These are phyloP conservation scores for Fratercula arctica DNA, from an alignment of 2,797 vertebrate species.

Conservation along the genomic window DNA sequence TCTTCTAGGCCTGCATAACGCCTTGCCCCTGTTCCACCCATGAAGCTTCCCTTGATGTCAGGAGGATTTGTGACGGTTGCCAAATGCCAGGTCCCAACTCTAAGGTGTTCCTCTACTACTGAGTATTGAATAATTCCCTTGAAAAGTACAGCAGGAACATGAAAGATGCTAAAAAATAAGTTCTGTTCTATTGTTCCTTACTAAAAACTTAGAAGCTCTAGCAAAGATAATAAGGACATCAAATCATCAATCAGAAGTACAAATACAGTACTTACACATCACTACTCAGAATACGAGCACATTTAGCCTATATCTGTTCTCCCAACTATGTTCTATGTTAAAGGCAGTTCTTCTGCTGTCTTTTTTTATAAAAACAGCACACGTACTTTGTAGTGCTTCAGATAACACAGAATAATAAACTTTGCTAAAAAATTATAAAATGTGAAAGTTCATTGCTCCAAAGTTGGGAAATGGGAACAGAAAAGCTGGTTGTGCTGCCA, in stretches of 20 bases:
- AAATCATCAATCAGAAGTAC: neutral
- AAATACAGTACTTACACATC: neutral
- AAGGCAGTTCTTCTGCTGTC: neutral
- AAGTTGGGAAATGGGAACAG: neutral
- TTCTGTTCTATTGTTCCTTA: neutral
- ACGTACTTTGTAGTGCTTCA: neutral
- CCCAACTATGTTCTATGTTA: neutral
- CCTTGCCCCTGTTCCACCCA: neutral
- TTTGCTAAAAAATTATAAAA: neutral
- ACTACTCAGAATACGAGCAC: neutral
- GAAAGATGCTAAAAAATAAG: neutral
- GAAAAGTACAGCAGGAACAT: neutral
- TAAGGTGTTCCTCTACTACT: neutral
- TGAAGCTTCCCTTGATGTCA: neutral
- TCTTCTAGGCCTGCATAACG: neutral
- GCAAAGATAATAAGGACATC: neutral
- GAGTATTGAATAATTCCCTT: neutral
- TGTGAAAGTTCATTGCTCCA: neutral
- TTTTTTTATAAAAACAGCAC: neutral
- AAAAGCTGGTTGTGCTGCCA: neutral
- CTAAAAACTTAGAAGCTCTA: neutral
- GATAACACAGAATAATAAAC: neutral
- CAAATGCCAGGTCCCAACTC: neutral
- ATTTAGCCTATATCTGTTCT: neutral
- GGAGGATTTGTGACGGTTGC: neutral